Evolutionary conservation across 1,140 invertebrate genomes (phyloP).

Genomic region (Apis cerana): DNA sequence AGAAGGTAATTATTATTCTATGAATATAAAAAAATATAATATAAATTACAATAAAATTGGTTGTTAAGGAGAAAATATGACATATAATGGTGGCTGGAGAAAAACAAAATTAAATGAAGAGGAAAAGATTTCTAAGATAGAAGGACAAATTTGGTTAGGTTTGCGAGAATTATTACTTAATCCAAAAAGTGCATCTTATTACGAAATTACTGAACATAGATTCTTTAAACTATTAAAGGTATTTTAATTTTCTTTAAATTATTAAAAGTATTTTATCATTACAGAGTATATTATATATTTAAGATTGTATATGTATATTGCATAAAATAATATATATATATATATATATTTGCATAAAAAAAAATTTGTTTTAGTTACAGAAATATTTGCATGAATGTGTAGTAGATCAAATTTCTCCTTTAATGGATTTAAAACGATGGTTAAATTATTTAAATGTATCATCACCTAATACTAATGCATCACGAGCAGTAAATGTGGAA

Average conservation of each 20-base stretch:
- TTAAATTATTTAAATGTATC: slow-evolving; percentile 81
- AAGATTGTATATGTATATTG: slow-evolving; percentile 6
- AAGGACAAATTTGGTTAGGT: slow-evolving; percentile 88
- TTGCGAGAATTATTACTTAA: slow-evolving; percentile 86
- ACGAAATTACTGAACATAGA: slow-evolving; percentile 86
- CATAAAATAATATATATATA: too few species aligned
- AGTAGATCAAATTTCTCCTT: slow-evolving; percentile 88
- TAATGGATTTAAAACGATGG: slow-evolving; percentile 88
- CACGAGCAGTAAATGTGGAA: slow-evolving; percentile 82
- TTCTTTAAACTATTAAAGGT: slow-evolving; percentile 84
- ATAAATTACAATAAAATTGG: slow-evolving; percentile 5
- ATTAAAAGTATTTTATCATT: slow-evolving; percentile 79
- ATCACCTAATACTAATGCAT: slow-evolving; percentile 64
- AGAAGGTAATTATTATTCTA: slow-evolving; percentile 74
- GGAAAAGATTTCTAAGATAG: slow-evolving; percentile 83
- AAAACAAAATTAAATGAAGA: slow-evolving; percentile 79
- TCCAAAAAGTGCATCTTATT: slow-evolving; percentile 83
- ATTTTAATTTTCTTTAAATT: slow-evolving; percentile 81
- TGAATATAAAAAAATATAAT: background rate
- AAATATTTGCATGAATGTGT: slow-evolving; percentile 84
- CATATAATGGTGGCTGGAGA: slow-evolving; percentile 85
- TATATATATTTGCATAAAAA: background rate
- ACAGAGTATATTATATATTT: background rate
- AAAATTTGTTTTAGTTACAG: slow-evolving; percentile 79
- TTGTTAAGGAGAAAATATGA: slow-evolving; percentile 65